Conservation (phyloP, 2,888 invertebrate genomes). For the Napeogenes sylphis region DNA sequence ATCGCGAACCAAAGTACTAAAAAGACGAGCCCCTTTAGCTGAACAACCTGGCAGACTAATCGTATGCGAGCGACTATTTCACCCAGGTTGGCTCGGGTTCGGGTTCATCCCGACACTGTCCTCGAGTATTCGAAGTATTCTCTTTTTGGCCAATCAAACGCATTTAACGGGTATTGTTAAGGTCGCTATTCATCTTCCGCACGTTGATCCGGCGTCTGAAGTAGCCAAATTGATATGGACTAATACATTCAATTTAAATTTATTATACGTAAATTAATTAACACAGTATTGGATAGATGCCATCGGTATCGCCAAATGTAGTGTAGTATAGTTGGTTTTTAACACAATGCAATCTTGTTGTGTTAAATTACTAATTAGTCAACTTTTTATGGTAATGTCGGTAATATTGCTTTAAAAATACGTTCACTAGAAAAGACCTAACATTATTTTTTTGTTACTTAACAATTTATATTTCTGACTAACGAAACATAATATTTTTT, state of each 20-base stretch:
- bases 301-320: constrained; percentile 34
- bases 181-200: constrained; percentile 48
- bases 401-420: too few species aligned
- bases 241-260: constrained; percentile 37
- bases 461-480: too few species aligned
- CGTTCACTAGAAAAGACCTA: too few species aligned
- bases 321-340: constrained; percentile 9
- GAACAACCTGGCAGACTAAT: constrained; percentile 67
- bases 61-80: constrained; percentile 56
- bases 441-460: too few species aligned
- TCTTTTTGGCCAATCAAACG: constrained; percentile 45
- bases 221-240: constrained; percentile 20
- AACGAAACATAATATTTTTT: too few species aligned
- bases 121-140: constrained; percentile 37
- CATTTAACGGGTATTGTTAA: constrained; percentile 64
- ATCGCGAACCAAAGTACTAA: constrained; percentile 60
- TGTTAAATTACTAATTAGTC: too few species aligned
- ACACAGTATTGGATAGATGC: constrained; percentile 49
- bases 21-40: constrained; percentile 70
- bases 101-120: constrained; percentile 43
- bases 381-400: too few species aligned
- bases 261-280: constrained; percentile 54
- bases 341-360: constrained; percentile 4
- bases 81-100: constrained; percentile 65
- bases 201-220: constrained; percentile 18